phyloP scores from a whole-genome alignment of 2,888 invertebrate species.

The Ethmia dodecea region DNA sequence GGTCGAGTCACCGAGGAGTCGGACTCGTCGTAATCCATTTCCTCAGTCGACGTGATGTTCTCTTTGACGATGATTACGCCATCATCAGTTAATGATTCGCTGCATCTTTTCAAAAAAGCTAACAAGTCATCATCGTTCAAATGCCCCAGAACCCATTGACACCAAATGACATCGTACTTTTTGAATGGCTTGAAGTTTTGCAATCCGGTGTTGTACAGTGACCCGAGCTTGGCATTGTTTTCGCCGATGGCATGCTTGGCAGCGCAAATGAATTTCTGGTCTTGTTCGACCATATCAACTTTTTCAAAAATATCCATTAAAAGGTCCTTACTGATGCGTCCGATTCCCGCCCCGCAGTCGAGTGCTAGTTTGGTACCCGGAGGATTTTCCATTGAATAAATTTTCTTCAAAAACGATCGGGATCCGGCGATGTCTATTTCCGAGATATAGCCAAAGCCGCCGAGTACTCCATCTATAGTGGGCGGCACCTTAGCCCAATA shows the following conservation, averaged over 20 bases:
- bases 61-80: constrained; percentile 71
- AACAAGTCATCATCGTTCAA: constrained; percentile 90
- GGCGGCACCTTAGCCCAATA: constrained; percentile 94
- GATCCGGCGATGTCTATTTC: constrained; percentile 93
- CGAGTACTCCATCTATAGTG: constrained; percentile 95
- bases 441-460: constrained; percentile 93
- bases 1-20: constrained; percentile 96
- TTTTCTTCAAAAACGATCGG: constrained; percentile 81
- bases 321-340: constrained; percentile 91
- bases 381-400: constrained; percentile 52
- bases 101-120: constrained; percentile 81
- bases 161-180: constrained; percentile 96
- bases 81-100: constrained; percentile 48
- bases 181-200: constrained; percentile 90
- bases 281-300: constrained; percentile 96
- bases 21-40: constrained; percentile 83
- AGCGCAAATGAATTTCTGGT: constrained; percentile 86
- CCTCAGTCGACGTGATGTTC: constrained; percentile 84
- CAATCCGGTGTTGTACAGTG: constrained; percentile 83
- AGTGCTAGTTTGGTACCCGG: constrained; percentile 83
- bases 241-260: constrained; percentile 75
- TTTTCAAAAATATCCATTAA: constrained; percentile 87
- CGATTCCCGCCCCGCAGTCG: constrained; percentile 99
- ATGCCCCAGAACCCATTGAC: constrained; percentile 96
- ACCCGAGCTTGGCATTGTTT: constrained; percentile 78